Evolutionary conservation across 2,113 vertebrate species (phyloP).

Genomic region (Tylochromis polylepis): DNA sequence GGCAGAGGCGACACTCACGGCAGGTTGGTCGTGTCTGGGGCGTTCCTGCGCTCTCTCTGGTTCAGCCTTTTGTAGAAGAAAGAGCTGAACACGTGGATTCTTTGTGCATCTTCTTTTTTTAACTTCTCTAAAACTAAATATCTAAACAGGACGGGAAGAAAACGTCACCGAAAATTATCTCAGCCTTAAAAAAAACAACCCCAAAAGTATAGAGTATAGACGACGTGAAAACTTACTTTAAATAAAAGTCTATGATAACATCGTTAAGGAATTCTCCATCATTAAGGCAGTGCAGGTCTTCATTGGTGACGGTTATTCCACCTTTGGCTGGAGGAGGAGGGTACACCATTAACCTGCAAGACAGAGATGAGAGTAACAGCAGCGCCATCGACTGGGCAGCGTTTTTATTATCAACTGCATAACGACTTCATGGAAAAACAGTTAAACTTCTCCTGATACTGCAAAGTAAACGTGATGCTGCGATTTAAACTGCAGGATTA

Average conservation of each 20-base stretch:
- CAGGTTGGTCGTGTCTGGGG: constrained; percentile 81
- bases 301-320: constrained; percentile 94
- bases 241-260: constrained; percentile 99
- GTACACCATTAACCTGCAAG: constrained; percentile 90
- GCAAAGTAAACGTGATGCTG: not conserved
- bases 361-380: not conserved
- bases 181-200: not conserved
- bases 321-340: constrained; percentile 96
- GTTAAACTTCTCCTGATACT: not conserved
- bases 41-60: constrained; percentile 87
- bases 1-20: constrained; percentile 81
- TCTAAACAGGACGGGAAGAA: constrained; percentile 55
- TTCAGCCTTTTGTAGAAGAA: constrained; percentile 99
- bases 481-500: not conserved
- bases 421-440: not conserved
- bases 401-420: too few relatives aligned
- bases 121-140: constrained; percentile 95
- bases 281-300: constrained; percentile 96
- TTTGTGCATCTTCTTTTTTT: constrained; percentile 88
- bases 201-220: too few relatives aligned
- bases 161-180: not conserved
- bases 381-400: not conserved
- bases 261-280: constrained; percentile 98
- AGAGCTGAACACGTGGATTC: constrained; percentile 96
- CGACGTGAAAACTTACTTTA: constrained; percentile 81